Base-by-base conservation (phyloP, 1,140 invertebrate genomes). In the Helicorthomorpha holstii region DNA sequence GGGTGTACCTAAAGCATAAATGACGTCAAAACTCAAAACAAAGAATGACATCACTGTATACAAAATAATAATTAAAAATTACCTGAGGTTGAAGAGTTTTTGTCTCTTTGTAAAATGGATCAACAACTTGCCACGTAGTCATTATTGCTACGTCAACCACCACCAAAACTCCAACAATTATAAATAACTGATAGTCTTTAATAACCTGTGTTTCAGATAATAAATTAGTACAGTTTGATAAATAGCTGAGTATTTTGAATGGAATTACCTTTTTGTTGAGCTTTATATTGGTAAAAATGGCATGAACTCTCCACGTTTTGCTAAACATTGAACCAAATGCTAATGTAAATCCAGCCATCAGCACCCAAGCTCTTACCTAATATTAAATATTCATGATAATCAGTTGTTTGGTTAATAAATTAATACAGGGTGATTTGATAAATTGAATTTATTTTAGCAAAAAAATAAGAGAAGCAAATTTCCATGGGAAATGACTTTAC, bases 301-400 rank as follows among this genome's bases (percentile, higher is more conserved):
- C 92, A 67, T 97, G 92, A 0, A 98, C 93, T 22, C 93, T 71
- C 91, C 91, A 97, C 0, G 95, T 99, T 73, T 99, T 98, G 46
- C 90, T 94, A 70, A 99, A 99, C 95, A 98, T 98, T 27, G 93
- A 91, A 1, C 95, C 95, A 61, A 98, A 99, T 1, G 95, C 91
- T 10, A 98, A 71, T 0, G 93, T 96, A 71, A 99, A 99, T 0
- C 95, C 95, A 16, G 94, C 82, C 81, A 95, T 95, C 45, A 98
- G 72, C n/a, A 95, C 77, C 91, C 93, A 98, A 1, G 91, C 88
- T 48, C 91, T 75, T 27, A 82, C 79, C 88, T 93, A 68, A 19
- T 69, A 71, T 52, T 56, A 67, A n/a, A n/a, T n/a, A n/a, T n/a
- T n/a, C n/a, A n/a, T n/a, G n/a, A n/a, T n/a, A n/a, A n/a, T n/a